Base-by-base conservation (phyloP, 2,797 vertebrate genomes). In the Lateolabrax maculatus region DNA sequence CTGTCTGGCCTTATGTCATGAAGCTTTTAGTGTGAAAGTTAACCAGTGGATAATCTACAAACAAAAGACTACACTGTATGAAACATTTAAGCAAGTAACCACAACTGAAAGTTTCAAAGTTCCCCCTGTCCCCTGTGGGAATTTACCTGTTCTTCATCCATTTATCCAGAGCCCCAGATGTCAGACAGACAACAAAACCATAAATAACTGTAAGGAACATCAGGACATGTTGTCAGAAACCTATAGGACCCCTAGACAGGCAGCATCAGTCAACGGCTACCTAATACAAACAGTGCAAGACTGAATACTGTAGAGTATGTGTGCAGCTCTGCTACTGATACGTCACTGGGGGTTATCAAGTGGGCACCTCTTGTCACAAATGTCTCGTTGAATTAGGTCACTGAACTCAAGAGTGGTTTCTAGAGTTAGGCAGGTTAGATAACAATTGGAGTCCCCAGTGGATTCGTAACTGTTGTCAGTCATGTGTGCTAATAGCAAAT, bases 271-370 rank as follows among this genome's bases (percentile, higher is more conserved):
- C 82, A 79, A 6, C 25, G 1, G 57, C 58, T 13, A 1, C 31
- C 34, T 62, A 18, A 44, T 61, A 60, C 56, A 79, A 88, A 81
- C 83, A 81, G 11, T 23, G 60, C 39, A 15, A 71, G 64, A 65
- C 58, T 57, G 85, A 71, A 81, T 81, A 23, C 66, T 70, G 65
- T 29, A 18, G 2, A 34, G 10, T 48, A 43, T 36, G 39, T 37
- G 34, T 70, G 66, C 63, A 25, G 43, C 51, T 36, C 75, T 64
- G 78, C 65, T 7, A 84, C 68, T 71, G 84, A 88, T 85, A 84
- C 69, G 84, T 84, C 85, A 77, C 85, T 57, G 19, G 78, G 81
- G 87, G 79, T 81, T 80, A 84, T 75, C 51, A 10, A 77, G 76
- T 39, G 72, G 48, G 36, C 27, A 49, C 70, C 69, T 79, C 83